Conservation (phyloP, 2,797 vertebrate genomes). For the Melanotaenia trifasciata region DNA sequence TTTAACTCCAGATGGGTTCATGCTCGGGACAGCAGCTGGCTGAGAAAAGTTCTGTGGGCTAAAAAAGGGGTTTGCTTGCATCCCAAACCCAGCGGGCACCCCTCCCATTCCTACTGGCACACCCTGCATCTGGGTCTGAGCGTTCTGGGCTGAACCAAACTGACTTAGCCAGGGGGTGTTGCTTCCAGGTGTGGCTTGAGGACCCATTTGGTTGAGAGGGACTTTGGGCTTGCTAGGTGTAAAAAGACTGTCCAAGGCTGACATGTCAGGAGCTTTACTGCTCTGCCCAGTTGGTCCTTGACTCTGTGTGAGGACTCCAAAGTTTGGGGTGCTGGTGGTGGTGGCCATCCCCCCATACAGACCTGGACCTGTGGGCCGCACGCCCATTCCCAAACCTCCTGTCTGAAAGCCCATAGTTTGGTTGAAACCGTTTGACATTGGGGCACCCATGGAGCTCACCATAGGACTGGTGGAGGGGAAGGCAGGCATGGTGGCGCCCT, state of each 20-base stretch:
- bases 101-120: constrained; percentile 77
- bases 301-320: constrained; percentile 82
- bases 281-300: constrained; percentile 73
- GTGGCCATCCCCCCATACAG: constrained; percentile 87
- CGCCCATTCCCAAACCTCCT: constrained; percentile 84
- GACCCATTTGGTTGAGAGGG: constrained; percentile 93
- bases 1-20: constrained; percentile 86
- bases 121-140: constrained; percentile 83
- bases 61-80: constrained; percentile 98
- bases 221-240: constrained; percentile 94
- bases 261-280: constrained; percentile 87
- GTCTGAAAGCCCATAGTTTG: constrained; percentile 87
- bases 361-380: constrained; percentile 82
- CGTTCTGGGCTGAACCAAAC: constrained; percentile 78
- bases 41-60: constrained; percentile 95
- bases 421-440: constrained; percentile 91
- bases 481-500: constrained; percentile 76
- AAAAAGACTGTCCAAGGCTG: constrained; percentile 93
- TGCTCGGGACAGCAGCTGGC: constrained; percentile 63
- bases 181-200: constrained; percentile 75
- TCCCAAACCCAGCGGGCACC: constrained; percentile 88
- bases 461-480: constrained; percentile 84
- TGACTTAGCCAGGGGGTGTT: constrained; percentile 90
- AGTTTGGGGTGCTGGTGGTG: constrained; percentile 88
- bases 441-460: constrained; percentile 78